A percentile compares a stretch with the other conserved stretches of the same genome.
Evolutionary conservation across 2,797 vertebrate genomes (phyloP).

Genomic region (Thunnus albacares): DNA sequence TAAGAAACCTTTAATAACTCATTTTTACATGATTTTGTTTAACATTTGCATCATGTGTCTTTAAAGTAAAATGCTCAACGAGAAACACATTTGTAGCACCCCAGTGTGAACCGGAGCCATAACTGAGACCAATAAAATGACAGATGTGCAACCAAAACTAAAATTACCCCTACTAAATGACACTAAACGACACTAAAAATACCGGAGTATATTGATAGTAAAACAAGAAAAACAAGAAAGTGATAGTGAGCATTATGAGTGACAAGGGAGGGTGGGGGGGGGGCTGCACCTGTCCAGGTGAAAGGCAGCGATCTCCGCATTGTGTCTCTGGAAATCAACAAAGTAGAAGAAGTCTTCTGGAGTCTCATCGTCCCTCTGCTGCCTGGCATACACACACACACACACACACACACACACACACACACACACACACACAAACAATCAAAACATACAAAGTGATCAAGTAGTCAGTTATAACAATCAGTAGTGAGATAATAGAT

Average conservation of each 20-base stretch:
- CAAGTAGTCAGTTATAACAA: constrained; percentile 15
- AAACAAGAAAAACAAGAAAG: constrained; percentile 10
- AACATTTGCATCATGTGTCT: constrained; percentile 1
- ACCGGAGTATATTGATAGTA: neutral
- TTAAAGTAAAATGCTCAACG: constrained; percentile 7
- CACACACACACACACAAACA: constrained; percentile 51
- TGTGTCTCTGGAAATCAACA: constrained; percentile 96
- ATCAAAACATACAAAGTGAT: constrained; percentile 21
- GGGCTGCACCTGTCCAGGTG: constrained; percentile 94
- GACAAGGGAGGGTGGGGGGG: neutral
- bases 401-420: constrained; percentile 50
- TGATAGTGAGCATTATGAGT: constrained; percentile 6
- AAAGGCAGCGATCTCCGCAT: constrained; percentile 96
- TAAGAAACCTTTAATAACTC: neutral
- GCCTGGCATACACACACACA: constrained; percentile 82
- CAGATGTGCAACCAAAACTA: constrained; percentile 45
- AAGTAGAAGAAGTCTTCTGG: constrained; percentile 96
- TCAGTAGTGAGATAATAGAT: constrained; percentile 1
- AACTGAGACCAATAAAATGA: constrained; percentile 39
- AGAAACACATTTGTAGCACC: constrained; percentile 18
- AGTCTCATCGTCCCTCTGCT: constrained; percentile 93
- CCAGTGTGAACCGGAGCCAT: constrained; percentile 1
- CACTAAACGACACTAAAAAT: constrained; percentile 2
- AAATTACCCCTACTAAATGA: constrained; percentile 15
- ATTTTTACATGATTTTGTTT: neutral